These are phyloP conservation scores for Scopus umbretta DNA, from an alignment of 2,113 vertebrate species.

Conservation along the genomic window DNA sequence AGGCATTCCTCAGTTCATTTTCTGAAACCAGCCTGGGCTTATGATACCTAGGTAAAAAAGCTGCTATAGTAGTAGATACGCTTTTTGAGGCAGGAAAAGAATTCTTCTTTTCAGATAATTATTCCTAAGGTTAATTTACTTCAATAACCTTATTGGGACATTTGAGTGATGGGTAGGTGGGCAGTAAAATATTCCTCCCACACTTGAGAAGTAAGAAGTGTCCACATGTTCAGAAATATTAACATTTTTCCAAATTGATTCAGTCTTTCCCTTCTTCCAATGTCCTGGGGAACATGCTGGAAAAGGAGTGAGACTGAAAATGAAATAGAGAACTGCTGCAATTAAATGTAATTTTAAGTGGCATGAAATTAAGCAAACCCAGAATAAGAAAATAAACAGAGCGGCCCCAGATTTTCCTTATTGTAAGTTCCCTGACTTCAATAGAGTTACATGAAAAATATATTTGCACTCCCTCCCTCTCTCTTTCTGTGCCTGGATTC, in stretches of 20 bases:
- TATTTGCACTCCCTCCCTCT: background rate
- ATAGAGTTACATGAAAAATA: constrained; percentile 47
- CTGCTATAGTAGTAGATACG: background rate
- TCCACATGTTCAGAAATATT: constrained; percentile 9
- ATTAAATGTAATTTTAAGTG: constrained; percentile 15
- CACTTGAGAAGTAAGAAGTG: constrained; percentile 14
- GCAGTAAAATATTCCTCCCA: constrained; percentile 32
- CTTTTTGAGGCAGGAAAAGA: background rate
- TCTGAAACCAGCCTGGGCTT: background rate
- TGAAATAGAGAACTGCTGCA: constrained; percentile 13
- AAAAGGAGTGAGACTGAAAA: background rate
- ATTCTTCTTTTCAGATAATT: constrained; percentile 11
- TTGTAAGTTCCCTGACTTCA: constrained; percentile 32
- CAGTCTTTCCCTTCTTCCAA: background rate
- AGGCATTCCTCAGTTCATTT: background rate
- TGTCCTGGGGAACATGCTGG: background rate
- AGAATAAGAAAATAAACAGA: constrained; percentile 62
- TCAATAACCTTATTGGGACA: background rate
- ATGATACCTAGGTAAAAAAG: background rate
- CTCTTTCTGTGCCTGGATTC: constrained; percentile 55
- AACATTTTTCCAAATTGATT: constrained; percentile 14
- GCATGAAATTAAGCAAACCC: constrained; percentile 44
- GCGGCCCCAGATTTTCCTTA: constrained; percentile 8
- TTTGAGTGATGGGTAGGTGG: background rate
- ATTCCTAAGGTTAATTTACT: constrained; percentile 9